These are phyloP conservation scores for Vespertilio murinus DNA, from an alignment of 2,797 vertebrate species.

Conservation along the genomic window DNA sequence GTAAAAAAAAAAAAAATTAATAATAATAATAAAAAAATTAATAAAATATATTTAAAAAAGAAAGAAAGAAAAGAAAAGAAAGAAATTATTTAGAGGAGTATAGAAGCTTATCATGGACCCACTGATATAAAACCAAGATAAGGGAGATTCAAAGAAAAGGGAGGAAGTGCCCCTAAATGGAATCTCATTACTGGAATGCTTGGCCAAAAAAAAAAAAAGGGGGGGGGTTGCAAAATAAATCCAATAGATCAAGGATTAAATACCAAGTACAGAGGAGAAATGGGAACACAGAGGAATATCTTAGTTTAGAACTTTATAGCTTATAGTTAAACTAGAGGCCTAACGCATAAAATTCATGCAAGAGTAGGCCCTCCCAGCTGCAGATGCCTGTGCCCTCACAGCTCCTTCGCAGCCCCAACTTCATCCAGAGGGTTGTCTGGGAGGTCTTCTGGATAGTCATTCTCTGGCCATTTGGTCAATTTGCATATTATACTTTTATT, in stretches of 20 bases:
- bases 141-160: neutral
- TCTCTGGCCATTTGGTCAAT: no score
- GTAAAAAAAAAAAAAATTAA: no score
- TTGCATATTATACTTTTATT: no score
- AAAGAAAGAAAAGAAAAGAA: neutral
- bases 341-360: no score
- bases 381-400: no score
- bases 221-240: no score
- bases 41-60: no score
- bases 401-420: no score
- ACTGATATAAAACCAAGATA: neutral
- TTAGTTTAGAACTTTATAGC: neutral
- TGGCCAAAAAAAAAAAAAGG: neutral
- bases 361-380: no score
- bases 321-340: neutral
- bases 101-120: neutral
- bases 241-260: neutral
- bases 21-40: no score
- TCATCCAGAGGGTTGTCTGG: no score
- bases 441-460: no score
- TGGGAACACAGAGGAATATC: neutral
- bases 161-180: neutral
- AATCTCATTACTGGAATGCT: neutral
- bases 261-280: neutral
- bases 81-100: neutral